phyloP scores from a whole-genome alignment of 1,140 invertebrate species.

The Mycetomoellerius zeteki region DNA sequence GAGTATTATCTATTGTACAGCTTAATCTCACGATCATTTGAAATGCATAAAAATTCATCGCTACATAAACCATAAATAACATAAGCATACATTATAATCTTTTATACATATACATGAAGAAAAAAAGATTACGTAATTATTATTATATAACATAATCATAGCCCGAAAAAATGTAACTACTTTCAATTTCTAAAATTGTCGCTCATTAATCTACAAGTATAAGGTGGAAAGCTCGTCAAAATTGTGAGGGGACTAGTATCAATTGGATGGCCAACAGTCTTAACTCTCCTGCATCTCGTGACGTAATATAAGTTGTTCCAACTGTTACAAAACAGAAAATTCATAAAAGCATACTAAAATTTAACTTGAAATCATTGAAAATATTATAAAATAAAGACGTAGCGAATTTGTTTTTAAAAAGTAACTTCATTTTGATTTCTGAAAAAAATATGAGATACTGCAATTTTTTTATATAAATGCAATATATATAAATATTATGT shows the following conservation, averaged over 20 bases:
- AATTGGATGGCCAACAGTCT: slow-evolving; percentile 57
- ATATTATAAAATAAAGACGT: background rate
- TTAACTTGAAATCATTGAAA: background rate
- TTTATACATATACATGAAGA: slow-evolving; percentile 1
- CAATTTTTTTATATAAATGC: background rate
- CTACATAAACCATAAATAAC: slow-evolving; percentile 33
- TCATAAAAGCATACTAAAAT: slow-evolving; percentile 16
- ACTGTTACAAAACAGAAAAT: slow-evolving; percentile 26
- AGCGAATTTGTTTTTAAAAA: background rate
- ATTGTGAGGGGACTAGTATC: slow-evolving; percentile 7
- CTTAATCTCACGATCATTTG: background rate
- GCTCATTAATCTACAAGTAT: slow-evolving; percentile 14
- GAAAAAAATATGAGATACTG: background rate
- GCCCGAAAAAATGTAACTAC: slow-evolving; percentile 19
- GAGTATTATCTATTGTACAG: slow-evolving; percentile 19
- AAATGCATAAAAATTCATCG: slow-evolving; percentile 27
- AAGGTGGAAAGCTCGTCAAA: slow-evolving; percentile 21
- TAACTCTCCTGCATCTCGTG: slow-evolving; percentile 38
- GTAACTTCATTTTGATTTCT: slow-evolving; percentile 8
- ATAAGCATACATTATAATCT: slow-evolving; percentile 7
- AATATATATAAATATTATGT: background rate
- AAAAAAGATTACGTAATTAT: background rate
- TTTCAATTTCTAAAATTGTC: slow-evolving; percentile 33
- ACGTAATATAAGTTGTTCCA: background rate
- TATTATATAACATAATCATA: slow-evolving; percentile 32